Percentiles rank a stretch among this genome's conserved stretches.
Evolutionary conservation across 2,113 vertebrate genomes (phyloP).

Genomic region (Psophia crepitans): DNA sequence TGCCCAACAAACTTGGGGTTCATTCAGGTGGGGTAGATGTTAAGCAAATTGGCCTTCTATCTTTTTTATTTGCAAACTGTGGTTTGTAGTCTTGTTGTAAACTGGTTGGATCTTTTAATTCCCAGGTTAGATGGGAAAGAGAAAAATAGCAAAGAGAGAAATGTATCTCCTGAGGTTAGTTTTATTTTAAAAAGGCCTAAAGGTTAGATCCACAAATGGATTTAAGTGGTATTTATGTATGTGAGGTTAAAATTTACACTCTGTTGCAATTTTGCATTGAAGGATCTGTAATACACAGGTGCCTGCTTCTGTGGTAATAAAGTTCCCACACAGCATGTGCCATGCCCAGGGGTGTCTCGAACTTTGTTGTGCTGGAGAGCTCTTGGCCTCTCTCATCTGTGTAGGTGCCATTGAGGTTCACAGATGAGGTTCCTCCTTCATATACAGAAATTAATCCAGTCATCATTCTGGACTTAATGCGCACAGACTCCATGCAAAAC

Average conservation of each 20-base stretch:
- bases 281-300: neutral
- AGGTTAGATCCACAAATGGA: neutral
- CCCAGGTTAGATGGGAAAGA: neutral
- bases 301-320: neutral
- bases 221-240: neutral
- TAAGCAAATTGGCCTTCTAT: neutral
- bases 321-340: neutral
- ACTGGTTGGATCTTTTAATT: neutral
- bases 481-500: neutral
- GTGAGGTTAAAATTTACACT: neutral
- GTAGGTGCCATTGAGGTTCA: neutral
- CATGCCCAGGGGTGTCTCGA: neutral
- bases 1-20: neutral
- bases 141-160: neutral
- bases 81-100: neutral
- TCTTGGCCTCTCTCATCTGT: neutral
- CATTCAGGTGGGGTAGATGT: neutral
- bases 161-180: neutral
- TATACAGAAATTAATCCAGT: neutral
- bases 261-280: neutral
- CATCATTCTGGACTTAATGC: accelerated
- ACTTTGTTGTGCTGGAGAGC: neutral
- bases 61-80: neutral
- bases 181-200: neutral
- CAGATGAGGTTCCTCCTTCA: neutral